Base-by-base conservation (phyloP, 2,113 vertebrate genomes). In the Calyptomena viridis region DNA sequence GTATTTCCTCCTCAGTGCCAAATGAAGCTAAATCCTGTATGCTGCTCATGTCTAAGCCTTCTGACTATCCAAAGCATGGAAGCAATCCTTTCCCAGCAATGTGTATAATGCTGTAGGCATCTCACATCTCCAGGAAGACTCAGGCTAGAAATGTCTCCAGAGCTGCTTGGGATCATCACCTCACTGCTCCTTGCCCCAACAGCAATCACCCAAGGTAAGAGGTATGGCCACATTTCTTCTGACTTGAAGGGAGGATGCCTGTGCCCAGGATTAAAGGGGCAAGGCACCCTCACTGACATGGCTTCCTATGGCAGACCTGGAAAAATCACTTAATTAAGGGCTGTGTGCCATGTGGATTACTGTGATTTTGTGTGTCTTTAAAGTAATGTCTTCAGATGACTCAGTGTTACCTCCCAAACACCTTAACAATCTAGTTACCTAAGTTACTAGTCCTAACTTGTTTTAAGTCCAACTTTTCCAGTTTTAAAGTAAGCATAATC, bases 131-230 rank as follows among this genome's bases (percentile, higher is more conserved):
- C 4, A 21, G 67, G 53, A 68, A 35, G 37, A 46, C 14, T 87
- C 2, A 0, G 1, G 3, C 62, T 79, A 35, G 52, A 79, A 73
- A 62, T 4, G 0, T 24, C 89, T 82, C 66, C 49, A 28, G 56
- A 60, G 44, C 23, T 78, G 24, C 44, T 87, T 4, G 1, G n/a
- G 17, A 68, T 49, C 6, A 2, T 78, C 58, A 31, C 22, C 33
- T 66, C 11, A 5, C 15, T 64, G 22, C 59, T 93, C 27, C 40
- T 58, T 49, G 19, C 44, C 39, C 15, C 2, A 0, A 9, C 3
- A 37, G 33, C 40, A 44, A 60, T 22, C 3, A 3, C 55, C 39
- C 2, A 7, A 60, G 15, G 44, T 0, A 0, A 79, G 31, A 13
- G 6, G 14, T 24, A 35, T 2, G 11, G 37, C 30, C 0, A 0